These are phyloP conservation scores for Scaptomyza cyrtandrae DNA, from an alignment of 2,888 invertebrate species.

Conservation along the genomic window DNA sequence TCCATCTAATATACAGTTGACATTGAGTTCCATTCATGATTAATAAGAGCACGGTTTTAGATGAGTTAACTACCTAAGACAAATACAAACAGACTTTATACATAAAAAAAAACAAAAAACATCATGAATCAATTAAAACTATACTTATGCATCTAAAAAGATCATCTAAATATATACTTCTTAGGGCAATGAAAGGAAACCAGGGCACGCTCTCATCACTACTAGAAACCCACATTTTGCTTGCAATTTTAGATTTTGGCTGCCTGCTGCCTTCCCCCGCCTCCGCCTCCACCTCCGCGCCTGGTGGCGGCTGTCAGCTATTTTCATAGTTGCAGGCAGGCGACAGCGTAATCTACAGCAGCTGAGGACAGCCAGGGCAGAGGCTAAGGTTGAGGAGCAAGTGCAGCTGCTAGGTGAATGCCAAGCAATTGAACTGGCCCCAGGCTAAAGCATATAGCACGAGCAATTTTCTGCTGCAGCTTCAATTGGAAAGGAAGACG, in stretches of 20 bases:
- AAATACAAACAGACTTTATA: neutral
- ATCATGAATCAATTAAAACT: neutral
- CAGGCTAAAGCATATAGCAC: conserved; percentile 14
- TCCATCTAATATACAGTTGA: too few relatives aligned
- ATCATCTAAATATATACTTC: too few relatives aligned
- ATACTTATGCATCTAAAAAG: too few relatives aligned
- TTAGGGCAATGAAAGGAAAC: too few relatives aligned
- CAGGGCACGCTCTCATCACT: conserved; percentile 6
- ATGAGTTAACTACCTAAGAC: too few relatives aligned
- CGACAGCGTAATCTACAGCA: conserved; percentile 55
- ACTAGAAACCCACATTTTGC: conserved; percentile 36
- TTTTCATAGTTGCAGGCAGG: conserved; percentile 61
- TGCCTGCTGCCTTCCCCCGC: conserved; percentile 20
- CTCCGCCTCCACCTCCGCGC: neutral
- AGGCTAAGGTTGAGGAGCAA: neutral
- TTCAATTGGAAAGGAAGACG: conserved; percentile 4
- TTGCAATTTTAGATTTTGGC: conserved; percentile 52
- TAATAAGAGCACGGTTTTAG: too few relatives aligned
- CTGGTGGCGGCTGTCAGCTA: conserved; percentile 53
- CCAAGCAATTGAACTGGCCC: conserved; percentile 35
- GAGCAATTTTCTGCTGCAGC: conserved; percentile 21
- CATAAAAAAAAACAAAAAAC: too few relatives aligned
- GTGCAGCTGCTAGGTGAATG: conserved; percentile 10
- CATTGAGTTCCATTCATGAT: too few relatives aligned
- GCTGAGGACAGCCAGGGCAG: conserved; percentile 1